Percentiles rank a stretch among this genome's conserved stretches.
Evolutionary conservation across 2,888 invertebrate genomes (phyloP).

Genomic region (Notodonta dromedarius): DNA sequence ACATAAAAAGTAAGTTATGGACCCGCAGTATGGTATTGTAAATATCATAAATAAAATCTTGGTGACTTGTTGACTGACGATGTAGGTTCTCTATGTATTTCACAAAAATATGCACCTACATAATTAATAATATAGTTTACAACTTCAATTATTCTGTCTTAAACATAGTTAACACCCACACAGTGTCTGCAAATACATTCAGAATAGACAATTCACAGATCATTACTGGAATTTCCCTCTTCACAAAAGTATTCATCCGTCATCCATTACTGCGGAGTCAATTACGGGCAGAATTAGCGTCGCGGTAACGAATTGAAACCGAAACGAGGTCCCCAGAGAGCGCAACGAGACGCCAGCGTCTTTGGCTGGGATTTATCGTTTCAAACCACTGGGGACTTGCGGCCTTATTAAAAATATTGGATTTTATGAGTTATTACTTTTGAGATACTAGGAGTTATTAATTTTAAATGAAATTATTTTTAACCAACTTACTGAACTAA

Average conservation of each 20-base stretch:
- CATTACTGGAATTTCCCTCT: neutral
- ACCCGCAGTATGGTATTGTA: too few species aligned
- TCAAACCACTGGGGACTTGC: neutral
- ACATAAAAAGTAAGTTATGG: too few species aligned
- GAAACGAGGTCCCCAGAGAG: neutral
- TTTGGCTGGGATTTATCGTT: constrained; percentile 1
- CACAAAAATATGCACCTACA: too few species aligned
- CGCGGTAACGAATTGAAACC: neutral
- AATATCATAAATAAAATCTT: too few species aligned
- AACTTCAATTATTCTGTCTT: neutral
- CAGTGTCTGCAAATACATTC: neutral
- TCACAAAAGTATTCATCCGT: constrained; percentile 4
- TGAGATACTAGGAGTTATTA: neutral
- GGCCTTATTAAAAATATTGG: constrained; percentile 3
- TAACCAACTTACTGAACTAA: too few species aligned
- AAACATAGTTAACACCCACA: neutral
- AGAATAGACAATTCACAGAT: neutral
- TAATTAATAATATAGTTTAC: too few species aligned
- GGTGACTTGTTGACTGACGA: too few species aligned
- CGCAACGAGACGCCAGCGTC: constrained; percentile 1
- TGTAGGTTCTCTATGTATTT: too few species aligned
- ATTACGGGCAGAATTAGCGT: constrained; percentile 1
- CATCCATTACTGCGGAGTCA: constrained; percentile 4
- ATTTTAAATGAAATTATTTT: too few species aligned
- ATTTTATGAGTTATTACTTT: neutral